A percentile compares a stretch with the other conserved stretches of the same genome.
Evolutionary conservation across 1,140 invertebrate species (phyloP).

Genomic region (Bombus polaris): DNA sequence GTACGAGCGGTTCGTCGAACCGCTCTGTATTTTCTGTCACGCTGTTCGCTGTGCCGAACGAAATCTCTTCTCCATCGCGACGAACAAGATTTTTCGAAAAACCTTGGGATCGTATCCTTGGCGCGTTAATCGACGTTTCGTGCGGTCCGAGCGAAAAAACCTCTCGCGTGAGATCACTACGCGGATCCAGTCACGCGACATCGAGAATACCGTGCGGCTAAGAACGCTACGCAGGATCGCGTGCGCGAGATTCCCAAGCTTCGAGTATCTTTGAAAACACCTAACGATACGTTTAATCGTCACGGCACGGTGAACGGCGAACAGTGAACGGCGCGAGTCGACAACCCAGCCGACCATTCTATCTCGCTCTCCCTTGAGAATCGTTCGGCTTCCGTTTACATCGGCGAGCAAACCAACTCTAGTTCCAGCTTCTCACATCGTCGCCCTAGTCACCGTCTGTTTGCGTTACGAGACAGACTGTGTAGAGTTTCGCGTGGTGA

Average conservation of each 20-base stretch:
- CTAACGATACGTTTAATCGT: constrained; percentile 13
- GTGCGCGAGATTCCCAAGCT: not conserved
- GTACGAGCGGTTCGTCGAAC: not conserved
- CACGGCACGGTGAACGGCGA: not conserved
- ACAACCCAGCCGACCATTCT: not conserved
- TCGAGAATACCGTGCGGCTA: no score
- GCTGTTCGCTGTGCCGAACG: accelerated
- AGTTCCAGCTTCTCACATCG: no score
- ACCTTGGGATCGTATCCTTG: not conserved
- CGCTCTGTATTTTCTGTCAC: no score
- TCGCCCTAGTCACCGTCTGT: no score
- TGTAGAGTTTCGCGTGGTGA: no score
- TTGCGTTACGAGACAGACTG: no score
- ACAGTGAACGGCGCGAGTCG: not conserved
- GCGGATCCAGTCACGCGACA: constrained; percentile 23
- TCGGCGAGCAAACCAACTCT: no score
- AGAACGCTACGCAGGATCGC: constrained; percentile 10
- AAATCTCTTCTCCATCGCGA: not conserved
- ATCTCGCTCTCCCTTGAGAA: no score
- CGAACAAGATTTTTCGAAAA: not conserved
- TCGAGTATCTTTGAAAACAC: constrained; percentile 7
- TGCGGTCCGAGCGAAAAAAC: not conserved
- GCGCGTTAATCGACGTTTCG: not conserved
- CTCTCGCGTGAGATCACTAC: constrained; percentile 17
- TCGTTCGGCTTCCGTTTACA: no score